Base-by-base conservation (phyloP, 2,113 vertebrate species). In the Boulengeromyrus knoepffleri region DNA sequence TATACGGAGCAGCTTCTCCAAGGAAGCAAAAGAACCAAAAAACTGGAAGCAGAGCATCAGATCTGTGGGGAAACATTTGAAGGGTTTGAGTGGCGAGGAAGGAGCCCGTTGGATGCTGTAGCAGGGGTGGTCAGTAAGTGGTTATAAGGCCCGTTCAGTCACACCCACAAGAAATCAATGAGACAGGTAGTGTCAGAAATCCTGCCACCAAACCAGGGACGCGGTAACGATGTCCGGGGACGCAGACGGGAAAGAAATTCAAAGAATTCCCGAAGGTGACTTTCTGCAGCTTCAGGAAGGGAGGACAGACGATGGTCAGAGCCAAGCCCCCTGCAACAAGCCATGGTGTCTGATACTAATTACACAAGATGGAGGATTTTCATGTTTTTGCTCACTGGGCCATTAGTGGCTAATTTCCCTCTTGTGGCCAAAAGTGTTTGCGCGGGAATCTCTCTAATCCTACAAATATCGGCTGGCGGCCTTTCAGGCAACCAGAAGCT, bases 141-240 rank as follows among this genome's bases (percentile, higher is more conserved):
- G 98, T 99, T 97, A 98, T 96, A 94, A 96, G 96, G 96, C 96
- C 95, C 96, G 97, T 97, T 97, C 90, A 92, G 94, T 92, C 91
- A 92, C 95, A 93, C 92, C 93, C 92, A 92, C 92, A 84, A 84
- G 90, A 94, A 94, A 96, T 94, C 95, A 96, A 95, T 95, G 95
- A 94, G 93, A 93, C 94, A 93, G 94, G 95, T 92, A 94, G 94
- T 93, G 92, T 27, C 85, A 5, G 47, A 8, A 53, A 90, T 93
- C 15, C 36, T 47, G 31, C 74, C 74, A 39, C 74, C 74, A 42
- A 27, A 66, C 24, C 27, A 12, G n/a, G 66, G 70, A 17, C 27
- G 5, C 13, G 0, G 12, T 36, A 36, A 74, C 39, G 70, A 15
- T 5, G 10, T 39, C 70, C n/a, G 10, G 24, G 12, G 62, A 24